These are phyloP conservation scores for Anser brachyrhynchus DNA, from an alignment of 2,113 vertebrate genomes.

Conservation along the genomic window DNA sequence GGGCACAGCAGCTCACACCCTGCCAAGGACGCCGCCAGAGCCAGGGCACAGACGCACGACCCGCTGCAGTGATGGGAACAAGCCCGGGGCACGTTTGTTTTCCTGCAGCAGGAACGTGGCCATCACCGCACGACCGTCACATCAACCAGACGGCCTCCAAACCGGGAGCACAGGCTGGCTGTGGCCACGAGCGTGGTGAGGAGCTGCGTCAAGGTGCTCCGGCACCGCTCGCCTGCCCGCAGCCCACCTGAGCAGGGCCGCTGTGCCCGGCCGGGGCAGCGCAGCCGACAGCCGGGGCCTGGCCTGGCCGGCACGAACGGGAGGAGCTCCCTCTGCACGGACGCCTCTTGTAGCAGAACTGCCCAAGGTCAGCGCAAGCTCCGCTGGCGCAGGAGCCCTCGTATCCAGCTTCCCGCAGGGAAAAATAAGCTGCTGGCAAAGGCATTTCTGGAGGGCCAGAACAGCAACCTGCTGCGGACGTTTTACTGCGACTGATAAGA, in stretches of 20 bases:
- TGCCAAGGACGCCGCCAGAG: fast-evolving
- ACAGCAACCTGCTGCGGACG: not conserved
- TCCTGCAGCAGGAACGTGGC: not conserved
- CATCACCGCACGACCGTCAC: fast-evolving
- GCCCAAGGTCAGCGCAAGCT: constrained; percentile 40
- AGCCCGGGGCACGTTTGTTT: not conserved
- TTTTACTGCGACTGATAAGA: not conserved
- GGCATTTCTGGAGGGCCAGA: not conserved
- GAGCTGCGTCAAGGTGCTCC: no score
- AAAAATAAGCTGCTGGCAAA: constrained; percentile 28
- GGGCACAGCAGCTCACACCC: fast-evolving
- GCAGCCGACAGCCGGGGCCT: not conserved
- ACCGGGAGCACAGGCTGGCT: no score
- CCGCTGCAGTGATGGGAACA: fast-evolving
- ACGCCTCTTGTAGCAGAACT: not conserved
- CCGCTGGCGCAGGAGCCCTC: not conserved
- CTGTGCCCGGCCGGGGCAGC: not conserved
- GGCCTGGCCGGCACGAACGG: not conserved
- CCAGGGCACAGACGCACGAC: fast-evolving
- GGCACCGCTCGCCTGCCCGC: not conserved
- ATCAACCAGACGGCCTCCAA: not conserved
- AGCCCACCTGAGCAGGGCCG: no score
- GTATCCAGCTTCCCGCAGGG: not conserved
- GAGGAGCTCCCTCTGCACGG: not conserved
- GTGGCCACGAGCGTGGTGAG: no score